These are phyloP conservation scores for Drosophila bifasciata DNA, from an alignment of 1,140 invertebrate species.

Conservation along the genomic window DNA sequence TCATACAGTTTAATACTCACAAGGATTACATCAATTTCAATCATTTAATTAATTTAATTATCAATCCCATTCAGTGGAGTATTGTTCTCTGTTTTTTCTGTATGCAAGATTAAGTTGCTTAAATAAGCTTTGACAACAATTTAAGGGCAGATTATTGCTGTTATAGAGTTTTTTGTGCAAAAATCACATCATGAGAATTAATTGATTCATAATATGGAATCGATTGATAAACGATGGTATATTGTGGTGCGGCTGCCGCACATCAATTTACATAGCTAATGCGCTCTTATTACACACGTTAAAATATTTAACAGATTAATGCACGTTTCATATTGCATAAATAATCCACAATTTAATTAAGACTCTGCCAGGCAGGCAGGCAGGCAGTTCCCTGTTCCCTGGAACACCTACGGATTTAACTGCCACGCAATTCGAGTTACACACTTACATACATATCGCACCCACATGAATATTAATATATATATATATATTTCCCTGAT, in stretches of 20 bases:
- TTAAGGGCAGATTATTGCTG: slow-evolving; percentile 17
- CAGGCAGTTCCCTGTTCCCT: too few relatives aligned
- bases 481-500: slow-evolving; percentile 4
- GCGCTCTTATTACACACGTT: slow-evolving; percentile 57
- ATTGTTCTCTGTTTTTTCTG: too few relatives aligned
- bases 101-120: too few relatives aligned
- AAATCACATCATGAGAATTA: slow-evolving; percentile 12
- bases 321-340: slow-evolving; percentile 69
- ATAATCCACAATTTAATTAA: slow-evolving; percentile 81
- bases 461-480: slow-evolving; percentile 12
- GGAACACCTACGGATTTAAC: neutral
- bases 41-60: too few relatives aligned
- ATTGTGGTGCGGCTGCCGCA: neutral
- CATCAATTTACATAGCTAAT: slow-evolving; percentile 74
- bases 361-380: slow-evolving; percentile 37
- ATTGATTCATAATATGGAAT: slow-evolving; percentile 38
- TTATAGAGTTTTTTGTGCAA: neutral
- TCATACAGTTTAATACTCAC: too few relatives aligned
- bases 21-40: too few relatives aligned
- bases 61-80: too few relatives aligned
- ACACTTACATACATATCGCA: neutral
- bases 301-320: slow-evolving; percentile 69
- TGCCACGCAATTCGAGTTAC: slow-evolving; percentile 11
- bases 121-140: neutral
- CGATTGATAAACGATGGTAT: slow-evolving; percentile 7